phyloP scores from a whole-genome alignment of 2,797 vertebrate genomes.

The Darevskia mixta region DNA sequence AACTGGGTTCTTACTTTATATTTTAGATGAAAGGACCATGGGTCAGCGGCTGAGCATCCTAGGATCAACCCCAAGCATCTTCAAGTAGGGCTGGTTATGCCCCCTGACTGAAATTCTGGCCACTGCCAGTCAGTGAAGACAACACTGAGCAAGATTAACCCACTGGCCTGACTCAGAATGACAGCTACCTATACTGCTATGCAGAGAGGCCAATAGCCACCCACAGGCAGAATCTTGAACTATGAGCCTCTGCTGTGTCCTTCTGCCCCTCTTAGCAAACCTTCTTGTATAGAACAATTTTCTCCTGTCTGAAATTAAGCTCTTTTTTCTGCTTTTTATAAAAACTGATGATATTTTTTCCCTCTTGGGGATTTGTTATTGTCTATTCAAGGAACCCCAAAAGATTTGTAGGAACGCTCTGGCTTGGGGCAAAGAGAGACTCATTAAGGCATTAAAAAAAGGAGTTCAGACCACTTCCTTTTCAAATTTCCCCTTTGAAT shows the following conservation, averaged over 20 bases:
- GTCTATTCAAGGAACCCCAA: background rate
- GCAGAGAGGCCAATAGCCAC: no score
- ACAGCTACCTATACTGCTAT: background rate
- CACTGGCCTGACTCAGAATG: no score
- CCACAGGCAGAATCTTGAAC: background rate
- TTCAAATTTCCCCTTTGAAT: conserved; percentile 56
- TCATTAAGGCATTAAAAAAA: background rate
- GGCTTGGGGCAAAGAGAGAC: background rate
- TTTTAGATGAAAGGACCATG: no score
- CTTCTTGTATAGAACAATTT: background rate
- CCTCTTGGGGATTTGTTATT: background rate
- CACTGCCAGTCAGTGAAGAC: no score
- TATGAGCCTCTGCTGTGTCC: background rate
- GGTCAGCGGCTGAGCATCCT: no score
- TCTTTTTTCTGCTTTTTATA: background rate
- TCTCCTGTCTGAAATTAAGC: background rate
- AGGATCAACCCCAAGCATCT: no score
- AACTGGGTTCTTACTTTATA: no score
- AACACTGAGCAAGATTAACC: no score
- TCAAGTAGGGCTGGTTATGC: no score
- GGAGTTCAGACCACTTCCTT: conserved; percentile 24
- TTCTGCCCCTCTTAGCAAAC: background rate
- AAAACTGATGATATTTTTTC: conserved; percentile 11
- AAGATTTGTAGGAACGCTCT: background rate
- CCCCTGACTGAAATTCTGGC: no score